A percentile compares a stretch with the other conserved stretches of the same genome.
phyloP scores from a whole-genome alignment of 2,888 invertebrate genomes.

The Cataglyphis cursor region DNA sequence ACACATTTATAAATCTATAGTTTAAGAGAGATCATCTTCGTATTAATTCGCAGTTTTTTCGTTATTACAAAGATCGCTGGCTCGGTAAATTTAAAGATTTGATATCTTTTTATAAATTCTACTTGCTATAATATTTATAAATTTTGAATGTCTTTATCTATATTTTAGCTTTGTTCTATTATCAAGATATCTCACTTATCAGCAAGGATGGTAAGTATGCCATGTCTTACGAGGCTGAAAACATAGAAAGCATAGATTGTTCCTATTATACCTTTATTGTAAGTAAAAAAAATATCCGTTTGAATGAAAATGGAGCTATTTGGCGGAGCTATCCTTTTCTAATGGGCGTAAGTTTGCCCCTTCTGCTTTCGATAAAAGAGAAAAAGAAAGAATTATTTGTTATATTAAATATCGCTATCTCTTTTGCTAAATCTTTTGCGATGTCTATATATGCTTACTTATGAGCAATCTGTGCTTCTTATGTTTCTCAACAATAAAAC shows the following conservation, averaged over 20 bases:
- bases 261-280: background rate
- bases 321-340: background rate
- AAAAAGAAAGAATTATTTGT: background rate
- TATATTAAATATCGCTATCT: background rate
- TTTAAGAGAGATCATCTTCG: background rate
- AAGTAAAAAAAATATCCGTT: background rate
- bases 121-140: background rate
- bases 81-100: background rate
- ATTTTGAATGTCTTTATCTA: background rate
- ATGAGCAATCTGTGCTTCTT: background rate
- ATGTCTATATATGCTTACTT: background rate
- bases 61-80: background rate
- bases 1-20: background rate
- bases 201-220: background rate
- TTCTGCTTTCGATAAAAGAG: background rate
- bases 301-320: background rate
- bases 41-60: background rate
- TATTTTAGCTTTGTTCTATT: background rate
- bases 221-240: background rate
- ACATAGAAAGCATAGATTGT: background rate
- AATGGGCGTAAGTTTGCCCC: background rate
- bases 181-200: background rate
- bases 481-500: background rate
- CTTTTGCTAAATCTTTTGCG: background rate
- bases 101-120: background rate